Evolutionary conservation across 2,888 invertebrate genomes (phyloP).

Genomic region (Philhelius pedissequus): DNA sequence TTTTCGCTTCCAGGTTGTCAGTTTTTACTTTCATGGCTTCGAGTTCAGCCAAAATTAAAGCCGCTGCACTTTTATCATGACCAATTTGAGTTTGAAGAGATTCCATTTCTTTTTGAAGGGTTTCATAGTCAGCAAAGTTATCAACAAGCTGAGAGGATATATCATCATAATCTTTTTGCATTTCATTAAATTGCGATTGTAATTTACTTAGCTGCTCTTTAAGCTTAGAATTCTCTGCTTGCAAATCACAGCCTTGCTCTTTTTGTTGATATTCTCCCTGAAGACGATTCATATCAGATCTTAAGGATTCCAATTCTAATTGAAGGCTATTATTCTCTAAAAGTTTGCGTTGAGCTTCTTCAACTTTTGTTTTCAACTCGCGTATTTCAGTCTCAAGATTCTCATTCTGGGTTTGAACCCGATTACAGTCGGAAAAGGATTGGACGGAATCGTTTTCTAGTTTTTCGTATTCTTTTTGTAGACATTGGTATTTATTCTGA

Average conservation of each 20-base stretch:
- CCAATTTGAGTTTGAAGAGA: slow-evolving; percentile 66
- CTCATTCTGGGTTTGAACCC: slow-evolving; percentile 72
- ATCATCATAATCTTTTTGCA: slow-evolving; percentile 81
- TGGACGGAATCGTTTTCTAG: slow-evolving; percentile 69
- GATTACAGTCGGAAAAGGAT: slow-evolving; percentile 69
- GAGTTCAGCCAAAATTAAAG: neutral
- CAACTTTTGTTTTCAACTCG: slow-evolving; percentile 70
- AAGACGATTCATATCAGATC: slow-evolving; percentile 19
- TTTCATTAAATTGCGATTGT: slow-evolving; percentile 73
- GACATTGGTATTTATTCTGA: slow-evolving; percentile 71
- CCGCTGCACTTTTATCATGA: slow-evolving; percentile 10
- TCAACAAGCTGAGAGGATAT: slow-evolving; percentile 82
- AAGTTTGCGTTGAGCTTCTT: slow-evolving; percentile 71
- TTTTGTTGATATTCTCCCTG: slow-evolving; percentile 31
- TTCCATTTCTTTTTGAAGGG: slow-evolving; percentile 76
- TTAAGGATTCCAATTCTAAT: slow-evolving; percentile 45
- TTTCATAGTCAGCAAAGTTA: slow-evolving; percentile 81
- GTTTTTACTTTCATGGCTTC: slow-evolving; percentile 16
- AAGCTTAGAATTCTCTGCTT: slow-evolving; percentile 70
- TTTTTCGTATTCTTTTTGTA: slow-evolving; percentile 72
- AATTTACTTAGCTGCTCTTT: slow-evolving; percentile 70
- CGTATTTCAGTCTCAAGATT: slow-evolving; percentile 71
- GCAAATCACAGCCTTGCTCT: neutral
- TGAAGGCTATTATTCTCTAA: slow-evolving; percentile 59
- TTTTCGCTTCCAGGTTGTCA: slow-evolving; percentile 24